These are phyloP conservation scores for Lepus americanus DNA, from an alignment of 2,113 vertebrate species.

Conservation along the genomic window DNA sequence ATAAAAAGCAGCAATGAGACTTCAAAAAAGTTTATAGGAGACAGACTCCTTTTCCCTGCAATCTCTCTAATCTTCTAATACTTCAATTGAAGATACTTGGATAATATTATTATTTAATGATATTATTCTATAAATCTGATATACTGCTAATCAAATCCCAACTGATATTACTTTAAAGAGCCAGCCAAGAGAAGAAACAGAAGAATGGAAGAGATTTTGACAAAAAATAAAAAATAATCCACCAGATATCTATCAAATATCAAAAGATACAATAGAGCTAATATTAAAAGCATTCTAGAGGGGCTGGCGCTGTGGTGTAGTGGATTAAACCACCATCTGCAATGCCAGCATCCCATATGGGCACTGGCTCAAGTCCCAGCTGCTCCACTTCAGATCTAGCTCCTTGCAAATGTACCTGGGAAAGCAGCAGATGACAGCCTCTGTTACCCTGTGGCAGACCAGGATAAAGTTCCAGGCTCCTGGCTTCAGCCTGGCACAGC, in stretches of 20 bases:
- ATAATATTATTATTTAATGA: neutral
- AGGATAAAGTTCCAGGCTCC: too few species aligned
- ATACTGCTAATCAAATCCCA: neutral
- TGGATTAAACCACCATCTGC: neutral
- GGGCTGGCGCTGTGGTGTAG: neutral
- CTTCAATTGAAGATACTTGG: neutral
- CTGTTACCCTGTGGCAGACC: too few species aligned
- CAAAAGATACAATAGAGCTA: neutral
- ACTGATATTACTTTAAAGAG: neutral
- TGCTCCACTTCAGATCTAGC: too few species aligned
- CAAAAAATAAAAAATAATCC: neutral
- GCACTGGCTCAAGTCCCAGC: too few species aligned
- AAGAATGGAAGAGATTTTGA: constrained; percentile 10
- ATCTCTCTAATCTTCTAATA: neutral
- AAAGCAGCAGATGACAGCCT: too few species aligned
- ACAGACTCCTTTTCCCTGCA: neutral
- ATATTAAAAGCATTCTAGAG: neutral
- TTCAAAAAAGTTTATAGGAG: constrained; percentile 34
- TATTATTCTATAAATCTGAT: neutral
- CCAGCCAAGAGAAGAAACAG: neutral
- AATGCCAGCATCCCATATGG: too few species aligned
- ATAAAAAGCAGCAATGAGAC: neutral
- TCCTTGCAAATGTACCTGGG: neutral
- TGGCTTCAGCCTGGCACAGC: too few species aligned
- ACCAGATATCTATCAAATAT: neutral